Base-by-base conservation (phyloP, 2,888 invertebrate genomes). In the Lasioglossum marginatum region DNA sequence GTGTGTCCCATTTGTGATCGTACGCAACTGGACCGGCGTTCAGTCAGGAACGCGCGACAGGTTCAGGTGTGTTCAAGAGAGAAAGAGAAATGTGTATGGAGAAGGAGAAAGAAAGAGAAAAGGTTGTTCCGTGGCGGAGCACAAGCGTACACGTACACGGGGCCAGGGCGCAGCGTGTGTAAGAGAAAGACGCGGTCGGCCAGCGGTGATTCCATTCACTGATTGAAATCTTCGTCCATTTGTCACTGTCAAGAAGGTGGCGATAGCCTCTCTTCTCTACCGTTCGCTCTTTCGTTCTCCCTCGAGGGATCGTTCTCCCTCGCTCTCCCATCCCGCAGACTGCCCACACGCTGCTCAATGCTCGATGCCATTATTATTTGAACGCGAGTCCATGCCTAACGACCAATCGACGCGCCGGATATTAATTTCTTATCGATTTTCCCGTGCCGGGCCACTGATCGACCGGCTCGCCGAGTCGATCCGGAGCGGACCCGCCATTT, bases 171-270 rank as follows among this genome's bases (percentile, higher is more conserved):
- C 27, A 60, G 43, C 72, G 89, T 87, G 87, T 78, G 89, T 86
- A 86, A 89, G 91, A 87, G 92, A 91, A 87, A 89, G 92, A 92
- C 90, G 87, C 90, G 90, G 90, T 89, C 95, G 95, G 93, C 92
- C 95, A 95, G 95, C 95, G 96, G 96, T 96, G 96, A 95, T 96
- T 96, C 95, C 96, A 97, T 96, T 96, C 96, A 96, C 96, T 95
- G 97, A 97, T 97, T 96, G 96, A 96, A 97, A 97, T 97, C 97
- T 97, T 95, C 96, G 95, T 96, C 97, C 97, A 97, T 97, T 97
- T 97, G 97, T 97, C 97, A 97, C 96, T 97, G 97, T 97, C 97
- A 96, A 93, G 93, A 91, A 95, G 95, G 95, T 95, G 95, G 95
- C 94, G 94, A 95, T 95, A 95, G 94, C 93, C 94, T 93, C 92